Evolutionary conservation across 2,113 vertebrate species (phyloP), one percentile per base, ranked within the genome.

Genomic region (Xiphophorus maculatus): DNA sequence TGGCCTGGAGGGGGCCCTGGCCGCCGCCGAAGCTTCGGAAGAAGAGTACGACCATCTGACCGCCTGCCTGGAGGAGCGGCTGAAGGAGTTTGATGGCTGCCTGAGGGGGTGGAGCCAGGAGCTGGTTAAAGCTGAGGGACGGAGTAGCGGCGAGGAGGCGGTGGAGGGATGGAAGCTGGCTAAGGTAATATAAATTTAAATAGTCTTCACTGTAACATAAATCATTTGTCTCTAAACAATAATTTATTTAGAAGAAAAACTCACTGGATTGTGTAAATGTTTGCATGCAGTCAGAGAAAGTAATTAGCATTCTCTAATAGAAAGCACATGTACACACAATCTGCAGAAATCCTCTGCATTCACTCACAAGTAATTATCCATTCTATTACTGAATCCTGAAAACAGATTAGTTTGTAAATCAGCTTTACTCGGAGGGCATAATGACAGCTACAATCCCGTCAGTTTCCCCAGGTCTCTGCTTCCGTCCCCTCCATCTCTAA

Each of bases 81-180:
- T 95, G 76, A 94, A 81, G 73, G 88, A 94, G 58, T 92, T 98
- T 58, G 83, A 93, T 3, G 87, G 28, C 33, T 93, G 91, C 74
- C 94, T 99, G 77, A 87, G 90, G 61, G 87, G 93, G 80, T 96
- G 96, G 93, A 88, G 94, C 3, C 95, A 91, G 91, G 91, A 95
- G 74, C 74, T 98, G 82, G 85, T 87, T 11, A 90, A 92, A 79
- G 92, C 93, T 68, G 96, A 98, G 76, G 93, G 94, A 88, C 91
- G 92, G 83, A 95, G 95, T 90, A 96, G 94, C 0, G 96, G 98
- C 73, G 82, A 94, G 84, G 97, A 97, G 81, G 84, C 96, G 0
- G 95, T 92, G 70, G 95, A 95, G 29, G 91, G 95, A 88, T 99
- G 97, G 97, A 95, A 93, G 69, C 90, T 93, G 76, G 97, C 96